Conservation (phyloP, 2,888 invertebrate species). For the Leucophenga maculata region DNA sequence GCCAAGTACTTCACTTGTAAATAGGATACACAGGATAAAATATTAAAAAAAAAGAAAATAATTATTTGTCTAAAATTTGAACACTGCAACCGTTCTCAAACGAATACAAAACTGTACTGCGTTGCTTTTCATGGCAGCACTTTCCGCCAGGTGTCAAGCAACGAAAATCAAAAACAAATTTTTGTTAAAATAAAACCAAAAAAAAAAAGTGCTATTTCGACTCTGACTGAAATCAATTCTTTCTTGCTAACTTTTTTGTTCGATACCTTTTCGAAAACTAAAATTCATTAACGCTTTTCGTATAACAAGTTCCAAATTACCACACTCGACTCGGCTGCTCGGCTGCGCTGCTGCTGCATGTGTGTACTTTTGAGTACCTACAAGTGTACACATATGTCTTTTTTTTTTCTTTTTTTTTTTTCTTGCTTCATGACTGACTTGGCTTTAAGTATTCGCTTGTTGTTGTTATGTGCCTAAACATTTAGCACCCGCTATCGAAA, state of each 20-base stretch:
- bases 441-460: constrained; percentile 21
- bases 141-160: neutral
- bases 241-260: constrained; percentile 40
- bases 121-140: neutral
- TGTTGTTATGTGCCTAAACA: constrained; percentile 48
- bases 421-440: constrained; percentile 7
- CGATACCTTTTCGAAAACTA: constrained; percentile 28
- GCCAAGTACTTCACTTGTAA: constrained; percentile 68
- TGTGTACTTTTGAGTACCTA: neutral
- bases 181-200: no score
- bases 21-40: neutral
- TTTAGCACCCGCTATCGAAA: constrained; percentile 48
- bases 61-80: neutral
- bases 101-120: neutral
- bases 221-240: constrained; percentile 12
- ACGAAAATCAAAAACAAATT: no score
- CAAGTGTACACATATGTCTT: neutral
- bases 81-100: constrained; percentile 5
- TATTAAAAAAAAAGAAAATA: constrained; percentile 30
- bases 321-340: no score
- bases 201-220: neutral
- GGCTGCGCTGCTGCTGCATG: no score
- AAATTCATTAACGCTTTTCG: constrained; percentile 61
- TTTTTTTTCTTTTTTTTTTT: constrained; percentile 23
- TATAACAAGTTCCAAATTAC: constrained; percentile 64